Evolutionary conservation across 2,888 invertebrate species (phyloP), one percentile per base, ranked within the genome.

Genomic region (Apotomis betuletana): DNA sequence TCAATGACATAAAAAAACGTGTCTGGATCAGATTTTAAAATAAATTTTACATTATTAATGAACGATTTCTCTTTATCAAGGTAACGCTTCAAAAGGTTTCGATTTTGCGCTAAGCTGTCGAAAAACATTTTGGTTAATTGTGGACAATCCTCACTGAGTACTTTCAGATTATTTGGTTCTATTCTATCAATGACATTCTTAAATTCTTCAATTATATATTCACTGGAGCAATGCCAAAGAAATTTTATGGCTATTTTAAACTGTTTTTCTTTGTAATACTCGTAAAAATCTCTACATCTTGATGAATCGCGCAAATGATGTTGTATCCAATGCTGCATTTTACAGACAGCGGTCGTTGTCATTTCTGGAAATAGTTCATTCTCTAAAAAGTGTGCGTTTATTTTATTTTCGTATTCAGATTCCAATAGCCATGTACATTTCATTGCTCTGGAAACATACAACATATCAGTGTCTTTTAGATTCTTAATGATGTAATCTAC

Each of bases 371-470:
- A 75, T 27, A 75, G 60, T 27, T 68, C 62, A 27, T 55, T 52
- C 38, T 65, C 65, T 60, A 70, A 60, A 15, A 46, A 60, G 27
- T 55, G 9, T 49, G 70, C 41, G 6, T 61, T 70, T 41, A 70
- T 46, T 52, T 36, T 65, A 44, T 51, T 10, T 15, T 38, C 13
- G 41, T 69, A 69, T 41, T 60, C 51, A 0, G 46, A 15, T 8
- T 73, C 67, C 36, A 74, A 54, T 51, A 73, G 62, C 74, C 74
- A 74, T n/a, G 54, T 61, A 38, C 70, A 58, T 67, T 70, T 73
- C 8, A 74, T 41, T 41, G 74, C 70, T 54, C 70, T 69, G 9
- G 69, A 67, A 15, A 74, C 73, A 54, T 67, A 74, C 55, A 74
- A 12, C 73, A 73, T 51, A 38, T 74, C 72, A 13, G 52, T 15